Conservation (phyloP, 2,888 invertebrate genomes). For the Notodromas monacha region DNA sequence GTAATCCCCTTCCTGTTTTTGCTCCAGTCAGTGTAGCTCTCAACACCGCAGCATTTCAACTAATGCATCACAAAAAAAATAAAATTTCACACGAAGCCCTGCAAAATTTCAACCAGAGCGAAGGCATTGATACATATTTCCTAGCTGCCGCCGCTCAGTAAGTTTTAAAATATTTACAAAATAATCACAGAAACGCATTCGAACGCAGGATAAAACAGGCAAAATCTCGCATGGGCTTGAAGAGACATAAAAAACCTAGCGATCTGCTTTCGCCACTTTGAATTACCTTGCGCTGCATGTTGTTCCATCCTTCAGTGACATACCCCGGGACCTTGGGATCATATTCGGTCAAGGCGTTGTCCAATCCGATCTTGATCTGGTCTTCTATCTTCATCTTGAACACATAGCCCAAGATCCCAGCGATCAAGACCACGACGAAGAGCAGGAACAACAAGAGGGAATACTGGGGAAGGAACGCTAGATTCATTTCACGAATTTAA, state of each 20-base stretch:
- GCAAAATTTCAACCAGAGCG: not conserved
- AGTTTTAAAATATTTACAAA: too few relatives aligned
- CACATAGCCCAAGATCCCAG: constrained; percentile 61
- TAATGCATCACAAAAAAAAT: not conserved
- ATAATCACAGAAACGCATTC: too few relatives aligned
- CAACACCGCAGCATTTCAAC: constrained; percentile 1
- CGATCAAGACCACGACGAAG: constrained; percentile 60
- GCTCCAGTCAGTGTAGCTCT: not conserved
- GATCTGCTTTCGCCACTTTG: too few relatives aligned
- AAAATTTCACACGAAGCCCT: not conserved
- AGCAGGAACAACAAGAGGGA: constrained; percentile 57
- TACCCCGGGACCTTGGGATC: not conserved
- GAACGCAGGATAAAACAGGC: too few relatives aligned
- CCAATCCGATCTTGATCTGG: not conserved
- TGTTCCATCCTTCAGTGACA: not conserved
- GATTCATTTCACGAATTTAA: too few relatives aligned
- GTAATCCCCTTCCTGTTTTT: not conserved
- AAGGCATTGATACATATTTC: too few relatives aligned
- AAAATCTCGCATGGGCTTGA: too few relatives aligned
- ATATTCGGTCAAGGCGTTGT: not conserved
- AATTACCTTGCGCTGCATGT: not conserved
- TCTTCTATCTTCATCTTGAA: constrained; percentile 48
- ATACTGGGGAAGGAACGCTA: constrained; percentile 28
- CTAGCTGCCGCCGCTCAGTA: too few relatives aligned
- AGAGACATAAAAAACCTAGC: too few relatives aligned